Evolutionary conservation across 1,140 invertebrate species (phyloP), one percentile per base, ranked within the genome.

Genomic region (Conus betulinus): DNA sequence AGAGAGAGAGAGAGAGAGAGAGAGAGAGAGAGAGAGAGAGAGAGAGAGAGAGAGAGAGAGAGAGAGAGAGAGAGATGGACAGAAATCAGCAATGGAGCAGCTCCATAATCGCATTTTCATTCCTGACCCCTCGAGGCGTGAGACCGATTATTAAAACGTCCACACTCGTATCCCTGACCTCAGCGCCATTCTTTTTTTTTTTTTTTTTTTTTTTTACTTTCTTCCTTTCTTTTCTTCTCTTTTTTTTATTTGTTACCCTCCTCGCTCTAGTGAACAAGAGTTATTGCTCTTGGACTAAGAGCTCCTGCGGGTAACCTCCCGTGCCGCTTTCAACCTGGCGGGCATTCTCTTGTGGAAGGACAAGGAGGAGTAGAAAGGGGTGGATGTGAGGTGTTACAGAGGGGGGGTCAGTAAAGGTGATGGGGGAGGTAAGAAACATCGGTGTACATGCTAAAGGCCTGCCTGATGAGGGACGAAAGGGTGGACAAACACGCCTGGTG

Each of bases 21-120:
- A 57, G 55, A 57, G 6, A 57, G 55, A 57, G 55, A 57, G 13
- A 57, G 55, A 57, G 55, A 57, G 55, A 57, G 8, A 60, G 57
- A 60, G 57, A 60, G 57, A 60, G 57, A 25, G 71, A n/a, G n/a
- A 20, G 71, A n/a, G 71, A 57, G 51, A n/a, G 79, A 8, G 10
- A 82, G n/a, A 17, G 52, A 82, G 79, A 39, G 8, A 51, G n/a
- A 52, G 39, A n/a, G 1, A 84, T 8, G 23, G 71, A 74, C 7
- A 20, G 76, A 27, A 25, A 78, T 39, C 11, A 25, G 20, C 76
- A 39, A 27, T 78, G 76, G 39, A 25, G 76, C 76, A 25, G 27
- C 27, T 27, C 11, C 25, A 78, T 78, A 78, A 78, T 78, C 76
- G 76, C 76, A 78, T 78, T 78, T 78, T 27, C 76, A 78, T 78